phyloP scores from a whole-genome alignment of 2,888 invertebrate genomes.

The Drosophila acutilabella region DNA sequence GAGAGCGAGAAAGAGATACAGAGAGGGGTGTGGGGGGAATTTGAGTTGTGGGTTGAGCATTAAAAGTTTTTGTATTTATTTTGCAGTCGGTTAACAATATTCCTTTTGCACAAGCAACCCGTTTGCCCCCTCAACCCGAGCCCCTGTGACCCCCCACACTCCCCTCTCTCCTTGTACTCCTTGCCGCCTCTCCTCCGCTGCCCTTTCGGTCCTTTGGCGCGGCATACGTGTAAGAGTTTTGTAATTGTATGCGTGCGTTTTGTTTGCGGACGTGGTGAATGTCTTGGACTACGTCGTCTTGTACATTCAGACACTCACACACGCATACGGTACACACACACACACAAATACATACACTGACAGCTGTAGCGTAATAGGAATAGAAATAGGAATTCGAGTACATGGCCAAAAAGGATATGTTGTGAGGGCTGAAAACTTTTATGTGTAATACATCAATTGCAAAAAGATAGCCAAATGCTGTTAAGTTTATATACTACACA shows the following conservation, averaged over 20 bases:
- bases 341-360: slow-evolving; percentile 1
- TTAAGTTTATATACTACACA: slow-evolving; percentile 80
- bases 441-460: slow-evolving; percentile 84
- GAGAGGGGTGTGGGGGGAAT: slow-evolving; percentile 24
- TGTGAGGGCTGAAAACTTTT: slow-evolving; percentile 72
- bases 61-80: slow-evolving; percentile 82
- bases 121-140: slow-evolving; percentile 15
- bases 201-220: slow-evolving; percentile 30
- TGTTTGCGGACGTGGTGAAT: slow-evolving; percentile 80
- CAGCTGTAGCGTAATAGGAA: slow-evolving; percentile 47
- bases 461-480: slow-evolving; percentile 83
- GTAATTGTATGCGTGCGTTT: slow-evolving; percentile 80
- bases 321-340: slow-evolving; percentile 20
- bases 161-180: slow-evolving; percentile 1
- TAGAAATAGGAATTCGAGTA: slow-evolving; percentile 67
- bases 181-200: slow-evolving; percentile 21
- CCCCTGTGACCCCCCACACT: neutral
- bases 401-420: slow-evolving; percentile 55
- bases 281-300: slow-evolving; percentile 67
- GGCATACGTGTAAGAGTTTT: slow-evolving; percentile 66
- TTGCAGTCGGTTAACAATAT: slow-evolving; percentile 83
- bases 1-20: neutral
- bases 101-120: slow-evolving; percentile 64
- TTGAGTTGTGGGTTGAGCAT: slow-evolving; percentile 56
- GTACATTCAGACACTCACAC: slow-evolving; percentile 47